Conservation (phyloP, 2,888 invertebrate genomes). For the Xestoiulus laeticollis region DNA sequence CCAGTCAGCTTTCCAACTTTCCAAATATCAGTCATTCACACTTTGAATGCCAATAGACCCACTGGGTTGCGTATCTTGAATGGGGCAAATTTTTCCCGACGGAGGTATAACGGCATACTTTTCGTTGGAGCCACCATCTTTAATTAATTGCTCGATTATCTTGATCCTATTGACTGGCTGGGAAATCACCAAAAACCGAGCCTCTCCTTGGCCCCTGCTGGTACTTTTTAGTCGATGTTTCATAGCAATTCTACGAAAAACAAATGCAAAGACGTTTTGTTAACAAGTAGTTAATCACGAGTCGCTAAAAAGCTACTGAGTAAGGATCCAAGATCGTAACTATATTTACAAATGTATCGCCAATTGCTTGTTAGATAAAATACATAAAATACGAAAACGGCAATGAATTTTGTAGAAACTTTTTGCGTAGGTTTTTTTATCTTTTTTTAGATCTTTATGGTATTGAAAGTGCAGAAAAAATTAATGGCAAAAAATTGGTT, state of each 20-base stretch:
- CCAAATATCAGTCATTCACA: neutral
- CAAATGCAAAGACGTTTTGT: neutral
- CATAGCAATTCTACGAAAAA: constrained; percentile 63
- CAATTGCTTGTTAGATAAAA: too few relatives aligned
- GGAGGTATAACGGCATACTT: constrained; percentile 67
- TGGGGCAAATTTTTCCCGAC: neutral
- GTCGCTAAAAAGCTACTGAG: too few relatives aligned
- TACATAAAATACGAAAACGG: too few relatives aligned
- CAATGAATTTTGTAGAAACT: too few relatives aligned
- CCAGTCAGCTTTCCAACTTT: too few relatives aligned
- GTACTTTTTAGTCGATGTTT: constrained; percentile 67
- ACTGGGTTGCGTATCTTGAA: neutral
- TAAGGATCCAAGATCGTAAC: too few relatives aligned
- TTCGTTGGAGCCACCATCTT: constrained; percentile 67
- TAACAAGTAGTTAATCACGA: too few relatives aligned
- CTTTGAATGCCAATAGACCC: neutral
- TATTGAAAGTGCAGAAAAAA: too few relatives aligned
- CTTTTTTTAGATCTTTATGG: too few relatives aligned
- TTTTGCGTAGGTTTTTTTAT: too few relatives aligned
- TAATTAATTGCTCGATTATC: constrained; percentile 66
- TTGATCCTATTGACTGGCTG: constrained; percentile 66
- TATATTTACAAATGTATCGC: too few relatives aligned
- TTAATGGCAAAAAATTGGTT: too few relatives aligned
- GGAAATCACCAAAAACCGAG: constrained; percentile 68
- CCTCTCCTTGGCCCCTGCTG: constrained; percentile 67